These are phyloP conservation scores for Eupithecia subumbrata DNA, from an alignment of 2,888 invertebrate genomes.

Conservation along the genomic window DNA sequence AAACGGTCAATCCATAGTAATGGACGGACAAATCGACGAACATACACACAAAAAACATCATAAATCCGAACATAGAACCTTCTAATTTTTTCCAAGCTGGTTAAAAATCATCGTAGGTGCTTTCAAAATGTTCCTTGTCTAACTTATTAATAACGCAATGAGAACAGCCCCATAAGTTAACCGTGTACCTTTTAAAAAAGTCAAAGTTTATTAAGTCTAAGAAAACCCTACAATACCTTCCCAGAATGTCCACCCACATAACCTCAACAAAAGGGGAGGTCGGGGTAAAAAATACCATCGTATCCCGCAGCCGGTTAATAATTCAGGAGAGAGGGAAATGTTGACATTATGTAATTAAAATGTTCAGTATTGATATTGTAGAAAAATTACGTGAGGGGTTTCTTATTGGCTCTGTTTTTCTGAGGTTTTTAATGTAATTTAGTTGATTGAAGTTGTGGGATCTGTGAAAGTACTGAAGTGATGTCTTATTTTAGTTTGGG, in stretches of 20 bases:
- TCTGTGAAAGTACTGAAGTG: neutral
- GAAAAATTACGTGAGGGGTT: neutral
- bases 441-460: neutral
- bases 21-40: no score
- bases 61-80: no score
- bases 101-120: no score
- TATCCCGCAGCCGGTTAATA: constrained; percentile 58
- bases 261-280: constrained; percentile 21
- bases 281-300: constrained; percentile 27
- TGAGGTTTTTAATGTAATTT: neutral
- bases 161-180: no score
- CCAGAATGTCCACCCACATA: neutral
- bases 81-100: no score
- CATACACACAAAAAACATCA: no score
- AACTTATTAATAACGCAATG: neutral
- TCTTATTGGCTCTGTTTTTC: constrained; percentile 1
- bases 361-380: constrained; percentile 47
- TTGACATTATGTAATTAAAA: constrained; percentile 78
- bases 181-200: neutral
- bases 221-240: neutral
- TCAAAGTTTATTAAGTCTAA: neutral
- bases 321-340: constrained; percentile 62
- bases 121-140: neutral
- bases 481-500: no score
- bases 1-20: no score